Conservation (phyloP, 2,888 invertebrate genomes). For the Macaria notata region DNA sequence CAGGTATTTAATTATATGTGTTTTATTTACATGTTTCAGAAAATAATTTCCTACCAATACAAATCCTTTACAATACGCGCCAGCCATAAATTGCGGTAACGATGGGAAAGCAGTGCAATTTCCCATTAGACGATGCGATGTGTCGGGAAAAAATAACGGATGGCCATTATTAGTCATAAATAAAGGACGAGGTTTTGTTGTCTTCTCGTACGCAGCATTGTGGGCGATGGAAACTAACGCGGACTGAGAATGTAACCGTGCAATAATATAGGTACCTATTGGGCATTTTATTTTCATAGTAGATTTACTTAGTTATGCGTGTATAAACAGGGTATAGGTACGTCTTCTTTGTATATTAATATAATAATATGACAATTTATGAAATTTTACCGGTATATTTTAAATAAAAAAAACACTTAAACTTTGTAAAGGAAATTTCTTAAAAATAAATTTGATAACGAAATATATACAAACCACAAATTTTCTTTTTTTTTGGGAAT, state of each 20-base stretch:
- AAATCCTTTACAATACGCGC: constrained; percentile 12
- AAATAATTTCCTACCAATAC: not conserved
- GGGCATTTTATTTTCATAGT: not conserved
- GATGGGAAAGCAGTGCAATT: constrained; percentile 42
- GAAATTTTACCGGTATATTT: no score
- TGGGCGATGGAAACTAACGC: constrained; percentile 34
- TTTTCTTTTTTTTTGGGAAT: no score
- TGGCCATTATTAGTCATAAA: constrained; percentile 56
- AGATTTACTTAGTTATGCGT: no score
- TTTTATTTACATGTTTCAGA: no score
- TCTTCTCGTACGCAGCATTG: constrained; percentile 33
- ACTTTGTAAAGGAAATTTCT: no score
- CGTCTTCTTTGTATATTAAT: no score
- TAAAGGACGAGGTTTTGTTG: constrained; percentile 47
- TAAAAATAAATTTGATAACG: no score
- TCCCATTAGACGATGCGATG: constrained; percentile 48
- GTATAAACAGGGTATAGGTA: no score
- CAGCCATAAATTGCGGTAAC: constrained; percentile 30
- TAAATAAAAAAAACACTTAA: no score
- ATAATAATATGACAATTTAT: no score
- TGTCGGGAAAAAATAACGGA: constrained; percentile 48
- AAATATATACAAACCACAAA: no score
- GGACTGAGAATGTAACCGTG: constrained; percentile 8
- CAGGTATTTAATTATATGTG: no score
- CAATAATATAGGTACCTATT: not conserved